A percentile compares a stretch with the other conserved stretches of the same genome.
These are phyloP conservation scores for Xanthia icteritia DNA, from an alignment of 2,888 invertebrate species.

Conservation along the genomic window DNA sequence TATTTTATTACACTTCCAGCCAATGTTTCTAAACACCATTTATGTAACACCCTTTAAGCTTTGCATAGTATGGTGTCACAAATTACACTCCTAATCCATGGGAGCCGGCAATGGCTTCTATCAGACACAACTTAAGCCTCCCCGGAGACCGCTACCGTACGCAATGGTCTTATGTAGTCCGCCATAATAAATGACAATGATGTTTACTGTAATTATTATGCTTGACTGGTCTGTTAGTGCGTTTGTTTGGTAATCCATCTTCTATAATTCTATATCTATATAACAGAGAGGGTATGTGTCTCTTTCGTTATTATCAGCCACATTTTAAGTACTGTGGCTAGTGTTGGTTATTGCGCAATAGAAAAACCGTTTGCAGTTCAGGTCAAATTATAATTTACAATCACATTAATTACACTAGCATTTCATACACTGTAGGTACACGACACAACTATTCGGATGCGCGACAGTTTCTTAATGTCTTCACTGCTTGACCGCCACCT, in stretches of 20 bases:
- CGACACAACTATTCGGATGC: too few species aligned
- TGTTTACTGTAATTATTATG: conserved; percentile 34
- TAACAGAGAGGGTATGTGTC: too few species aligned
- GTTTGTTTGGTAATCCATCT: not conserved
- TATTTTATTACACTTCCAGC: not conserved
- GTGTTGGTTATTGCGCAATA: too few species aligned
- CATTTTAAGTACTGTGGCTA: too few species aligned
- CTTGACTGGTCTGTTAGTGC: not conserved
- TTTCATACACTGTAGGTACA: too few species aligned
- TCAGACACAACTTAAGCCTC: conserved; percentile 48
- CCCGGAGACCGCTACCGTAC: conserved; percentile 27
- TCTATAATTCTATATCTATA: too few species aligned
- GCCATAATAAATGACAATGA: conserved; percentile 26
- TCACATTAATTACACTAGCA: too few species aligned
- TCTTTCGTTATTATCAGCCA: too few species aligned
- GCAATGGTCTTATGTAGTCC: conserved; percentile 33
- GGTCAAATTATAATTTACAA: too few species aligned
- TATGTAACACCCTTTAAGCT: conserved; percentile 16
- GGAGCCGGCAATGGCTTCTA: conserved; percentile 44
- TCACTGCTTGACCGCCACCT: too few species aligned
- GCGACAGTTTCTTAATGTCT: too few species aligned
- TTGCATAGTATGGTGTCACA: conserved; percentile 42
- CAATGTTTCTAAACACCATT: not conserved
- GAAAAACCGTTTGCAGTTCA: too few species aligned
- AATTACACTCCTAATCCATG: conserved; percentile 53